Percentiles rank a stretch among this genome's conserved stretches.
Evolutionary conservation across 2,888 invertebrate species (phyloP).

Genomic region (Oscheius sp.): DNA sequence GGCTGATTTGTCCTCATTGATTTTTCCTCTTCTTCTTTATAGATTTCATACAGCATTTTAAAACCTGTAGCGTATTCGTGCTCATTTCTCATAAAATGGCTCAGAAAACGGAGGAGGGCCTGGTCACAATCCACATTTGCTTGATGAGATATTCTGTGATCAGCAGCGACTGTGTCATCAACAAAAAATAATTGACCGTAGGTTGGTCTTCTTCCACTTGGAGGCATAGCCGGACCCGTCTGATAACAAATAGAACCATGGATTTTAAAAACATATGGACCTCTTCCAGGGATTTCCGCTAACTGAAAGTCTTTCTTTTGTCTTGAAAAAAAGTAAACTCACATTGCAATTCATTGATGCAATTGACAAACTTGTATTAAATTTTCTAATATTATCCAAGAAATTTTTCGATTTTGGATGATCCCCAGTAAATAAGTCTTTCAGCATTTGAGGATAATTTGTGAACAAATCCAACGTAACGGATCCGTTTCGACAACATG

Average conservation of each 20-base stretch:
- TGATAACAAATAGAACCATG: too few relatives aligned
- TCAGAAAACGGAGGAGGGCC: not conserved
- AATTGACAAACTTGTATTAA: too few relatives aligned
- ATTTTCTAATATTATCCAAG: too few relatives aligned
- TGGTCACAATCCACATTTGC: not conserved
- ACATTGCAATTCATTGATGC: too few relatives aligned
- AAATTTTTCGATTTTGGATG: too few relatives aligned
- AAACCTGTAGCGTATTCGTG: not conserved
- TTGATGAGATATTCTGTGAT: not conserved
- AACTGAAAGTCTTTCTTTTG: too few relatives aligned
- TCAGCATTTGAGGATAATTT: too few relatives aligned
- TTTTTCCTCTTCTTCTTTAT: not conserved
- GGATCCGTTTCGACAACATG: too few relatives aligned
- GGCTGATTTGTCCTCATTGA: not conserved
- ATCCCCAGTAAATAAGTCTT: too few relatives aligned
- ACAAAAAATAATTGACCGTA: conserved; percentile 10
- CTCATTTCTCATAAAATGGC: not conserved
- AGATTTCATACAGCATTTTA: not conserved
- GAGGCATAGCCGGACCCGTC: not conserved
- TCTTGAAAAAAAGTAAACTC: too few relatives aligned
- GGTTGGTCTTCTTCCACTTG: not conserved
- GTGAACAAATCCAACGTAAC: too few relatives aligned
- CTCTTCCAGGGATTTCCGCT: too few relatives aligned
- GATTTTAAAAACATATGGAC: not conserved
- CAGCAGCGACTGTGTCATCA: not conserved